Evolutionary conservation across 23 tunicate genomes (phyloP), one percentile per base, ranked within the genome.

Genomic region (Ciona savignyi): DNA sequence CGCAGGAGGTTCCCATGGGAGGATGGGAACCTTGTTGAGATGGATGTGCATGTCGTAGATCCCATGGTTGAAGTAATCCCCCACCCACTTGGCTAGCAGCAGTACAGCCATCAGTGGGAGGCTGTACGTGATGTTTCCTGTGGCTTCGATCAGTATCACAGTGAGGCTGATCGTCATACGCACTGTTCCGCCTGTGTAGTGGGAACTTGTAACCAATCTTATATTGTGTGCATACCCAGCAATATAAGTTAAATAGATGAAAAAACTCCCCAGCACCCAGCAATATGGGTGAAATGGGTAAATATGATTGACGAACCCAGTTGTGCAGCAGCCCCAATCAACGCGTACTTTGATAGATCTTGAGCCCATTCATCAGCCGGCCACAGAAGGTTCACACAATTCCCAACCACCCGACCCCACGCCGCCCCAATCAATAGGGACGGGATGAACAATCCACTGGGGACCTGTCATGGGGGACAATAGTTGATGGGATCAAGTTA

Each of bases 111-210:
- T 94, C 56, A 94, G 81, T 0, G 99, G 99, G 27, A 94, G 74
- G 35, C 86, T 89, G 81, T 78, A 83, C 0, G 90, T 87, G 20
- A 94, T 72, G 64, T 85, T 75, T 3, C 94, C 94, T 1, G 99
- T 94, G 24, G 97, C 95, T 70, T 94, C 99, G 31, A 94, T 79
- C 70, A 94, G 72, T 33, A 94, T 94, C 6, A 94, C 99, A 0
- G 95, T 82, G 22, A 94, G 72, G 65, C 95, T 86, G 79, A 94
- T 83, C 62, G 99, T 94, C 99, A 94, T 94, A 24, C 99, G 79
- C 0, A 94, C 99, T 22, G 88, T 93, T 29, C 99, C 99, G 51
- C 95, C 99, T 85, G 77, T n/a, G n/a, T n/a, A n/a, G n/a, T n/a
- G n/a, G n/a, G n/a, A n/a, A n/a, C n/a, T n/a, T n/a, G n/a, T n/a